A percentile compares a stretch with the other conserved stretches of the same genome.
Evolutionary conservation across 2,113 vertebrate genomes (phyloP).

Genomic region (Paracanthobrama guichenoti): DNA sequence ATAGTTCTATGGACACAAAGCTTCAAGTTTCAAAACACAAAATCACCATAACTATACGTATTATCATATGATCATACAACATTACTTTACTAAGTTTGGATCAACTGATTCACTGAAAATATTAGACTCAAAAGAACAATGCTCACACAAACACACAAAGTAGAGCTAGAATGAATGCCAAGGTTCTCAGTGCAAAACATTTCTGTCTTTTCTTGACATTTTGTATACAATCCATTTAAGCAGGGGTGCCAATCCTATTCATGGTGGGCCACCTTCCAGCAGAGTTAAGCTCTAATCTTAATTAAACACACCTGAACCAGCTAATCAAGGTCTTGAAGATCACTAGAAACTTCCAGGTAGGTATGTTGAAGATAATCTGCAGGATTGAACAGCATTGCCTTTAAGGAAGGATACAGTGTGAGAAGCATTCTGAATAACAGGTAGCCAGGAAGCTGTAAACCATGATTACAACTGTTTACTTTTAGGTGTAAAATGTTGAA

Average conservation of each 20-base stretch:
- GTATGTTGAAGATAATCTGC: not conserved
- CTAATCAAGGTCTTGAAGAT: not conserved
- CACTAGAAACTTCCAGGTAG: not conserved
- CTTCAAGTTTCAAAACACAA: not conserved
- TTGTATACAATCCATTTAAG: not conserved
- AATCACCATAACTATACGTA: not conserved
- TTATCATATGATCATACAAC: not conserved
- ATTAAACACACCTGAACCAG: conserved; percentile 16
- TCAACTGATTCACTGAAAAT: not conserved
- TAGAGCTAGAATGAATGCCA: not conserved
- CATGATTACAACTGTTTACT: not conserved
- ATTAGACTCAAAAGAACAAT: not conserved
- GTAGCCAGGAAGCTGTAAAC: not conserved
- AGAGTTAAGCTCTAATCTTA: not conserved
- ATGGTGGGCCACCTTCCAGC: not conserved
- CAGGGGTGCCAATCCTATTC: not conserved
- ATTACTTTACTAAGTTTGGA: not conserved
- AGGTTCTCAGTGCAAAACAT: not conserved
- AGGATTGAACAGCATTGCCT: not conserved
- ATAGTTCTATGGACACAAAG: not conserved
- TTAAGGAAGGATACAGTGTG: not conserved
- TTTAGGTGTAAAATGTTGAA: not conserved
- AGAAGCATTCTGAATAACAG: not conserved
- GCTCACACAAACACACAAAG: not conserved
- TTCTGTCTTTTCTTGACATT: not conserved